Evolutionary conservation across 2,797 vertebrate genomes (phyloP), one percentile per base, ranked within the genome.

Genomic region (Nasua narica): DNA sequence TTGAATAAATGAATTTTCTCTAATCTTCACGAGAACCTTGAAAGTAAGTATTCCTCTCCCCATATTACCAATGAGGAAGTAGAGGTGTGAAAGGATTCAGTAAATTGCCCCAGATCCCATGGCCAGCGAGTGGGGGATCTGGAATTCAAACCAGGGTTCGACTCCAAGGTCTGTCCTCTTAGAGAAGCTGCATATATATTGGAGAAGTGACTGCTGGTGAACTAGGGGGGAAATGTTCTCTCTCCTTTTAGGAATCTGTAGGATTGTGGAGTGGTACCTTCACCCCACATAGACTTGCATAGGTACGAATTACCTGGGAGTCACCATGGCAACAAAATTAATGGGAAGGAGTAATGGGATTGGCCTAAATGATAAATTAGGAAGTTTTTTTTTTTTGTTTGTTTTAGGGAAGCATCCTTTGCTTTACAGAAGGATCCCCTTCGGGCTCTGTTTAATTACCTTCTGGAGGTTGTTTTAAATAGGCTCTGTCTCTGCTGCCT

Each of bases 391-490:
- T 85, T 90, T 65, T 90, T 86, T 91, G 87, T 94, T 95, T 96
- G 91, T 97, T 96, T 97, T 93, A 86, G 94, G 93, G 89, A 95
- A 72, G 79, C 89, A 52, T 97, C 93, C 86, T 95, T 96, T 93
- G 91, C 95, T 43, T 86, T 97, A 81, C 95, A 97, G 97, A 97
- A 97, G 96, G 97, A 94, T 96, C 96, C 91, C 97, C 97, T 98
- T 97, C 96, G 96, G 95, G 97, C 97, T 97, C 94, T 90, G 78
- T 97, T 97, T 97, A 97, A 97, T 97, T 97, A 97, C 97, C 96
- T 97, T 97, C 93, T 98, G 96, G 97, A 98, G 95, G 93, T 92
- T 96, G 97, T 97, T 97, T 97, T 97, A 97, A 97, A 97, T 96
- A 98, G 97, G 91, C 97, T 96, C 91, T 85, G 91, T 95, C 97